Evolutionary conservation across 35 echinoderm and acorn worm genomes (phyloP).

Genomic region (Ptychodera flava): DNA sequence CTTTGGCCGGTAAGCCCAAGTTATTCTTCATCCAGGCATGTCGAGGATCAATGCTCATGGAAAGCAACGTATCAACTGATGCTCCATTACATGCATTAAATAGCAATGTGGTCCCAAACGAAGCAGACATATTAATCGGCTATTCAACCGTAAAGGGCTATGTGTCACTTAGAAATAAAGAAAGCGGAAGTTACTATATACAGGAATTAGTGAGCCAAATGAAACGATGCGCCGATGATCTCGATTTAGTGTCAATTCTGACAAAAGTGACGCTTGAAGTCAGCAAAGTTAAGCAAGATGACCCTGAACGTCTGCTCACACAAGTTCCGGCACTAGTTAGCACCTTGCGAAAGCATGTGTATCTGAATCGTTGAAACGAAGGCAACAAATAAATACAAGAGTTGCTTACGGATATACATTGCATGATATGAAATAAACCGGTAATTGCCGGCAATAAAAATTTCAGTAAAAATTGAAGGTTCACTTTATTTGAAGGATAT

Average conservation of each 20-base stretch:
- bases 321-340: neutral
- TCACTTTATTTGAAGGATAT: no score
- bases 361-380: no score
- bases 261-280: conserved; percentile 12
- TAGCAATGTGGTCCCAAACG: neutral
- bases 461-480: no score
- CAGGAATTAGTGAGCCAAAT: conserved; percentile 3
- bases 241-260: conserved; percentile 14
- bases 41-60: conserved; percentile 7
- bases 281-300: neutral
- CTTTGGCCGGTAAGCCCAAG: conserved; percentile 44
- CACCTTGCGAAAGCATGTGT: neutral
- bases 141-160: conserved; percentile 18
- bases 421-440: no score
- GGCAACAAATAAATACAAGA: no score
- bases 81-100: neutral
- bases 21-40: conserved; percentile 57
- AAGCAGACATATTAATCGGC: neutral
- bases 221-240: neutral
- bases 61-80: neutral
- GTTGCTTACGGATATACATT: no score
- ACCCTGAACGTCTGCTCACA: neutral
- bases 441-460: no score
- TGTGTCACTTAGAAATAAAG: conserved; percentile 23
- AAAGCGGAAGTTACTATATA: conserved; percentile 17